A percentile compares a stretch with the other conserved stretches of the same genome.
These are phyloP conservation scores for Argya squamiceps DNA, from an alignment of 2,797 vertebrate species.

Conservation along the genomic window DNA sequence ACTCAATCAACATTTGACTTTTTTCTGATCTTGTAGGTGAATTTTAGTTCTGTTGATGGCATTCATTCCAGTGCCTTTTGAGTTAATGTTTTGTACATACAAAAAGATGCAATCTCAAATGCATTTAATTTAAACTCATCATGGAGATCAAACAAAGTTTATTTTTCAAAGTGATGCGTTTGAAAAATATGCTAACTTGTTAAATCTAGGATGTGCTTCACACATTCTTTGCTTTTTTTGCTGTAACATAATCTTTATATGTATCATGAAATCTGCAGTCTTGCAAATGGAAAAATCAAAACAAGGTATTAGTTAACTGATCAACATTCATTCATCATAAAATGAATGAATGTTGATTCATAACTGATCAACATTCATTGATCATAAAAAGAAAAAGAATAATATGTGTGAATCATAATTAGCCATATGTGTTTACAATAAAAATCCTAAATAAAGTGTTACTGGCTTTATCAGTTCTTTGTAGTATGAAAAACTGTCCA, in stretches of 20 bases:
- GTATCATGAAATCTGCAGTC: not conserved
- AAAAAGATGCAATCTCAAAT: not conserved
- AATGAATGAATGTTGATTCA: too few species aligned
- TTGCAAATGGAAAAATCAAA: not conserved
- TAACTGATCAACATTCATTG: not conserved
- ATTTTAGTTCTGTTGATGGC: not conserved
- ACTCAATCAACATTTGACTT: not conserved
- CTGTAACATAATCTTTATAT: not conserved
- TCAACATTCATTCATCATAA: not conserved
- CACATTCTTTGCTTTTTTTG: not conserved
- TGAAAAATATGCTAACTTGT: not conserved
- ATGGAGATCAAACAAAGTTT: not conserved
- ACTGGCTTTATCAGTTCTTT: not conserved
- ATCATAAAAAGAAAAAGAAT: not conserved
- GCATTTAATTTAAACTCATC: not conserved
- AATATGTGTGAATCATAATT: not conserved
- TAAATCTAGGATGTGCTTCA: not conserved
- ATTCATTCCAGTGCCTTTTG: not conserved
- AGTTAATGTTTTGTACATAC: not conserved
- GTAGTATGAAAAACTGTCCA: not conserved
- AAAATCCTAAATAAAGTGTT: not conserved
- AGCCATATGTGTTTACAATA: not conserved
- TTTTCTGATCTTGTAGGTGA: not conserved
- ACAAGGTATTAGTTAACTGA: not conserved
- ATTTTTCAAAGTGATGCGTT: not conserved